Conservation (phyloP, 1,140 invertebrate species). For the Chymomyza costata region DNA sequence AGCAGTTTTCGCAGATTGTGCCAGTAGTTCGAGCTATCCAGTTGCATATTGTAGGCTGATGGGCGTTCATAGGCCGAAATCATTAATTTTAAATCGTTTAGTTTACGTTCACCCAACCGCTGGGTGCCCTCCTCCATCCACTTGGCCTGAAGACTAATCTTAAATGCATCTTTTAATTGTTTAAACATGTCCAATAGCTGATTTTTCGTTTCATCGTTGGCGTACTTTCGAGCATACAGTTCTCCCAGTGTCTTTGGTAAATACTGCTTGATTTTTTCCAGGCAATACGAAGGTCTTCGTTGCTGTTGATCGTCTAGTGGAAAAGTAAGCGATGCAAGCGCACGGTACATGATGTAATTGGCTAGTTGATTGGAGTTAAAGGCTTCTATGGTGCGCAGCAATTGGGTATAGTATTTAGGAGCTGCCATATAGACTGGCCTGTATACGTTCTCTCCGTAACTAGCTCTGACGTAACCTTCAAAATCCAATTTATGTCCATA, state of each 20-base stretch:
- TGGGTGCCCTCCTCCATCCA: slow-evolving; percentile 57
- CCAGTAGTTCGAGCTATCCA: slow-evolving; percentile 58
- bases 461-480: slow-evolving; percentile 35
- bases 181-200: slow-evolving; percentile 27
- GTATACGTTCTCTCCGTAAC: slow-evolving; percentile 29
- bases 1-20: slow-evolving; percentile 47
- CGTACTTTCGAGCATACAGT: slow-evolving; percentile 45
- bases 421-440: slow-evolving; percentile 61
- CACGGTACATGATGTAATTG: slow-evolving; percentile 68
- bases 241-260: slow-evolving; percentile 55
- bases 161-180: slow-evolving; percentile 39
- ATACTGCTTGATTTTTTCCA: slow-evolving; percentile 31
- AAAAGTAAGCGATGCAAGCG: slow-evolving; percentile 43
- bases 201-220: slow-evolving; percentile 13
- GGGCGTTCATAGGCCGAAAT: slow-evolving; percentile 41
- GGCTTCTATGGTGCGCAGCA: slow-evolving; percentile 41
- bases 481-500: slow-evolving; percentile 42
- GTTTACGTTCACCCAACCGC: slow-evolving; percentile 42
- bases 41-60: slow-evolving; percentile 21
- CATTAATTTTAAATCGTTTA: slow-evolving; percentile 30
- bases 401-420: slow-evolving; percentile 48
- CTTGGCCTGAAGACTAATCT: slow-evolving; percentile 35
- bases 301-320: slow-evolving; percentile 39
- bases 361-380: slow-evolving; percentile 50
- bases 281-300: slow-evolving; percentile 30